Base-by-base conservation (phyloP, 2,888 invertebrate species). In the Apamea anceps region DNA sequence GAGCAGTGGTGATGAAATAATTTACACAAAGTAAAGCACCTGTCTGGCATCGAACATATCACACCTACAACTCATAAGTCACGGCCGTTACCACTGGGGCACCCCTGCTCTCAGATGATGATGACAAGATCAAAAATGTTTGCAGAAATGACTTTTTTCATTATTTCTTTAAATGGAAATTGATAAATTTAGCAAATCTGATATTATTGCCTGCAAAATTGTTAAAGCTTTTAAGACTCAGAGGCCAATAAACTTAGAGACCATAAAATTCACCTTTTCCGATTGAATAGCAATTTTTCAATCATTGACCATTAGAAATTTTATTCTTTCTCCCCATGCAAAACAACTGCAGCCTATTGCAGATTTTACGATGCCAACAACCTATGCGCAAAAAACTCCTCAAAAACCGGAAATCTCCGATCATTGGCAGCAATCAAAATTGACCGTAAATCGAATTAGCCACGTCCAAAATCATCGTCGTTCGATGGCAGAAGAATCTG, bases 381-480 rank as follows among this genome's bases (percentile, higher is more conserved):
- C 86, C 89, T 77, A 82, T 77, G 79, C 75, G 87, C 81, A 88
- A 89, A 88, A 62, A 87, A 71, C 84, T 77, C 62, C 21, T 63
- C 67, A 57, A 84, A 79, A 83, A 81, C 85, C 84, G 89, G 85
- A 87, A 84, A 88, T 76, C 83, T 83, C 54, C 73, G 85, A 90
- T 85, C 88, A 86, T 88, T 89, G 88, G 85, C 88, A 86, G 88
- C 89, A 83, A 89, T 90, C 81, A 85, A 84, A 87, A 80, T 82
- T 82, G 87, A 83, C 88, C 81, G 86, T 89, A 89, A 90, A 90
- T 89, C 85, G 87, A 85, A 90, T 90, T 89, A 80, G 86, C 91
- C 92, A 93, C 92, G 91, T 92, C 90, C 90, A 92, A 91, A 92
- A 93, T 90, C 90, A 90, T 90, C 90, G 89, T 89, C 87, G 78